phyloP scores from a whole-genome alignment of 2,797 vertebrate species.

The Poeciliopsis infans region DNA sequence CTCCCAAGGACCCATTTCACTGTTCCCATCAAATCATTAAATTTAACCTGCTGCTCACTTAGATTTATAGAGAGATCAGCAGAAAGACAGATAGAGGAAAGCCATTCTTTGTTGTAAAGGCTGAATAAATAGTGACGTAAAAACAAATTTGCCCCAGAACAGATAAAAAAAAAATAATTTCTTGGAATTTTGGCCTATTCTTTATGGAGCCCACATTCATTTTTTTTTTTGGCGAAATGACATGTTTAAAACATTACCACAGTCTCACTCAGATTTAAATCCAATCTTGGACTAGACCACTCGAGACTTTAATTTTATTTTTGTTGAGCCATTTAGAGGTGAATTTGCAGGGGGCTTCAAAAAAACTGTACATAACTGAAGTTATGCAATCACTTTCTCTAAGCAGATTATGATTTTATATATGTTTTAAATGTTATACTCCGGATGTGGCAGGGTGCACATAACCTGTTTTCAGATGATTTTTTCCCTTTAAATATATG shows the following conservation, averaged over 20 bases:
- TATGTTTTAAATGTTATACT: not conserved
- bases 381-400: not conserved
- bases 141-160: not conserved
- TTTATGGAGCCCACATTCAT: not conserved
- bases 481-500: not conserved
- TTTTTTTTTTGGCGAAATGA: not conserved
- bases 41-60: slow-evolving; percentile 47
- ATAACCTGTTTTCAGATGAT: not conserved
- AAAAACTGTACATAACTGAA: not conserved
- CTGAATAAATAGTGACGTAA: not conserved
- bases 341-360: not conserved
- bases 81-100: slow-evolving; percentile 27
- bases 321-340: not conserved
- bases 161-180: not conserved
- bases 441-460: not conserved
- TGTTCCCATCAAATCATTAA: slow-evolving; percentile 77
- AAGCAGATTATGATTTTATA: not conserved
- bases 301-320: not conserved
- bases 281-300: not conserved
- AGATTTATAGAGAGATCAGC: slow-evolving; percentile 45
- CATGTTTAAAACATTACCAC: not conserved
- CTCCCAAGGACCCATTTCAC: slow-evolving; percentile 69
- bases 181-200: not conserved
- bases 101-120: not conserved
- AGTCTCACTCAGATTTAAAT: not conserved